phyloP scores from a whole-genome alignment of 2,797 vertebrate genomes.

The Leucoraja ocellata region DNA sequence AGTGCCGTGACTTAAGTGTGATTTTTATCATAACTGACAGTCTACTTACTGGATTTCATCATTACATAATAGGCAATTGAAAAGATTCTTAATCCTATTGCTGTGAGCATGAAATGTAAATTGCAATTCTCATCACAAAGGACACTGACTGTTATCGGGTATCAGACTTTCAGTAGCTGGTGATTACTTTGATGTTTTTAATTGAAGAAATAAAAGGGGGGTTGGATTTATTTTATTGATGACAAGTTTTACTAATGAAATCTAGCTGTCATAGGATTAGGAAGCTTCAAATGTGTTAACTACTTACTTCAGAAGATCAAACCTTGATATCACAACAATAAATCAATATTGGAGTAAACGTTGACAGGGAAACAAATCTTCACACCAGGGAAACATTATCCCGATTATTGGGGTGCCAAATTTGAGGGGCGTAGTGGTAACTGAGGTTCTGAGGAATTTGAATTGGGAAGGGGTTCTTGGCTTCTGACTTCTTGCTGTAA shows the following conservation, averaged over 20 bases:
- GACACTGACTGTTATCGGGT: background rate
- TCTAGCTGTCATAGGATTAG: background rate
- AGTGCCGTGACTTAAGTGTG: background rate
- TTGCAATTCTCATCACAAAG: constrained; percentile 16
- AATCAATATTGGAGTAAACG: background rate
- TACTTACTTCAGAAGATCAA: background rate
- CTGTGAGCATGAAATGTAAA: background rate
- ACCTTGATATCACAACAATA: background rate
- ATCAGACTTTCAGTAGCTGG: background rate
- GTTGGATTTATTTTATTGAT: background rate
- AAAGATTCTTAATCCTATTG: constrained; percentile 30
- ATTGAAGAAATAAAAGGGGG: background rate
- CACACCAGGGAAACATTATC: background rate
- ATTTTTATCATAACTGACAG: constrained; percentile 35
- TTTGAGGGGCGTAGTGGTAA: background rate
- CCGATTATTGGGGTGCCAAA: no score
- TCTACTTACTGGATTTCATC: background rate
- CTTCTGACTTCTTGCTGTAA: background rate
- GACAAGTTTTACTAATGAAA: background rate
- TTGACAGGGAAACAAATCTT: background rate
- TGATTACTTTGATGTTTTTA: constrained; percentile 12
- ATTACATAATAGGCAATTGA: constrained; percentile 29
- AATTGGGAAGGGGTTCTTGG: background rate
- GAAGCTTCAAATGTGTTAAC: background rate
- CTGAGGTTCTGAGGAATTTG: background rate